Evolutionary conservation across 2,888 invertebrate genomes (phyloP).

Genomic region (Hypsopygia costalis): DNA sequence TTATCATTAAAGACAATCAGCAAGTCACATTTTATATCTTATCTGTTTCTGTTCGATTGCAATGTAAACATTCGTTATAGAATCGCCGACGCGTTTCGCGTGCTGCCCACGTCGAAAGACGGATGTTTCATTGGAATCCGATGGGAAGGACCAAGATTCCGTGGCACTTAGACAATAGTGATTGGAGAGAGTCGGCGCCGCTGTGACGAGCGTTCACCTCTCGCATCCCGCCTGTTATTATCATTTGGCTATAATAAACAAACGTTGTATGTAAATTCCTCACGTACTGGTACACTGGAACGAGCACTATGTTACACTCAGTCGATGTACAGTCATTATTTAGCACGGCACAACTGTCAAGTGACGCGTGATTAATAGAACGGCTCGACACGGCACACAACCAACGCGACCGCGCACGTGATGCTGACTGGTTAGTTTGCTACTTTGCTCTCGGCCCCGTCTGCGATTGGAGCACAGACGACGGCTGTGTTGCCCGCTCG

Average conservation of each 20-base stretch:
- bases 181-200: constrained; percentile 77
- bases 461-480: constrained; percentile 51
- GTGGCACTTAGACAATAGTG: constrained; percentile 77
- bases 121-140: constrained; percentile 73
- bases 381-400: constrained; percentile 39
- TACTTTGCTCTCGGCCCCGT: constrained; percentile 40
- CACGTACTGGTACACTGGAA: constrained; percentile 48
- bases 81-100: constrained; percentile 53
- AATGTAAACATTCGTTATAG: constrained; percentile 51
- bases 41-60: constrained; percentile 50
- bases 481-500: constrained; percentile 46
- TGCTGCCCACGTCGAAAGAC: constrained; percentile 59
- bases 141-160: constrained; percentile 78
- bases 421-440: constrained; percentile 71
- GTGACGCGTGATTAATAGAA: constrained; percentile 66
- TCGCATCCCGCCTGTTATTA: constrained; percentile 62
- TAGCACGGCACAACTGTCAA: constrained; percentile 67
- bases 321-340: constrained; percentile 61
- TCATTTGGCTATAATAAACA: constrained; percentile 34
- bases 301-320: constrained; percentile 63
- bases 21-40: constrained; percentile 43
- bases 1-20: constrained; percentile 15
- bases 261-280: constrained; percentile 33
- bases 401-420: constrained; percentile 65
- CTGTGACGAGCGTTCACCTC: constrained; percentile 78